These are phyloP conservation scores for Typhlomys cinereus DNA, from an alignment of 2,113 vertebrate genomes.

Conservation along the genomic window DNA sequence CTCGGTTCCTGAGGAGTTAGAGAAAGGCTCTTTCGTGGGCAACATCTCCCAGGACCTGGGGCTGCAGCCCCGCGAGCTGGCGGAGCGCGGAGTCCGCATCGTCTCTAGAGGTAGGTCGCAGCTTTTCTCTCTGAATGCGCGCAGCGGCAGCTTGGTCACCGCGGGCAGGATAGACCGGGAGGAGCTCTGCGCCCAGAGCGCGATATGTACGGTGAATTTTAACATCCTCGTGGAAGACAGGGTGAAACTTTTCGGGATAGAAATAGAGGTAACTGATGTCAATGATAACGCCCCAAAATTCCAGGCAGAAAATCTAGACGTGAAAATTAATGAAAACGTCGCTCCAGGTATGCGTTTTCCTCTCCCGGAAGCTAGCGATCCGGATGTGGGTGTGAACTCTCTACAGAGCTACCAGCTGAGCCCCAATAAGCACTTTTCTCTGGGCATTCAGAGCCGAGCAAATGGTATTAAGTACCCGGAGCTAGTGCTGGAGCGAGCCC, in stretches of 20 bases:
- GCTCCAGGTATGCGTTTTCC: constrained; percentile 78
- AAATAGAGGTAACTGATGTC: constrained; percentile 84
- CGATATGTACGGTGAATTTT: constrained; percentile 83
- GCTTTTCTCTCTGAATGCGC: constrained; percentile 82
- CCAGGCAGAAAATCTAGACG: constrained; percentile 71
- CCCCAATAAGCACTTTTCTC: constrained; percentile 79
- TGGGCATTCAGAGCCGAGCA: constrained; percentile 66
- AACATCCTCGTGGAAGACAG: constrained; percentile 85
- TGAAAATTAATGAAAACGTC: constrained; percentile 84
- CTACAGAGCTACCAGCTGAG: constrained; percentile 83
- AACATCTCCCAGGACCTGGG: constrained; percentile 85
- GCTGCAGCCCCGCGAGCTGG: constrained; percentile 80
- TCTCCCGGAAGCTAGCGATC: constrained; percentile 82
- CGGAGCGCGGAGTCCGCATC: constrained; percentile 80
- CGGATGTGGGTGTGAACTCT: constrained; percentile 84
- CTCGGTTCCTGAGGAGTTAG: constrained; percentile 85
- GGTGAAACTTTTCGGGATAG: constrained; percentile 81
- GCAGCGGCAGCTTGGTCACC: constrained; percentile 80
- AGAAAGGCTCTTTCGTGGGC: constrained; percentile 85
- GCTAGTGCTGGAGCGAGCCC: constrained; percentile 80
- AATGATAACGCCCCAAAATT: constrained; percentile 86
- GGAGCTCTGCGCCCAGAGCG: constrained; percentile 81
- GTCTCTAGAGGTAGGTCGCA: constrained; percentile 79
- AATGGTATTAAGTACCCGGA: constrained; percentile 81
- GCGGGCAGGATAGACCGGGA: constrained; percentile 86